Evolutionary conservation across 2,797 vertebrate genomes (phyloP).

Genomic region (Lepus townsendii): DNA sequence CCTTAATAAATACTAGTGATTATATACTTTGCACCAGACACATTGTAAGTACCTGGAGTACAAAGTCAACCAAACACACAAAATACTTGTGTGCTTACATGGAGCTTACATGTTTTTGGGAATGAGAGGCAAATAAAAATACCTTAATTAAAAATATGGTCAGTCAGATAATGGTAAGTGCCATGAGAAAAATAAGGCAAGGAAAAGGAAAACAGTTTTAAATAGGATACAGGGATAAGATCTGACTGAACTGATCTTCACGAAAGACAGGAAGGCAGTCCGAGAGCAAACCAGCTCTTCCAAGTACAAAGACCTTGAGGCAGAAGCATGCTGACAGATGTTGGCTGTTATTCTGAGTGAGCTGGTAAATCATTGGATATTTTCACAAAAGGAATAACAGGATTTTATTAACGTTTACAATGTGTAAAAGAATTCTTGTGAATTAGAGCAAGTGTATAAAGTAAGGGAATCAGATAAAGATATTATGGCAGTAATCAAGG

Average conservation of each 20-base stretch:
- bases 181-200: conserved; percentile 49
- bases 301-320: neutral
- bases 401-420: conserved; percentile 48
- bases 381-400: conserved; percentile 15
- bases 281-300: neutral
- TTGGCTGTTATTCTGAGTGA: conserved; percentile 35
- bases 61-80: neutral
- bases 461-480: neutral
- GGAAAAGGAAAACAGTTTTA: neutral
- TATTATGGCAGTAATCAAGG: neutral
- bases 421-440: neutral
- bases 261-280: neutral
- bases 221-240: neutral
- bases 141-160: neutral
- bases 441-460: neutral
- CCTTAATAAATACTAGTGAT: neutral
- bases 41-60: neutral
- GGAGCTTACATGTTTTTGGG: neutral
- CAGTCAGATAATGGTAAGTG: conserved; percentile 2
- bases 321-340: neutral
- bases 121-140: conserved; percentile 10
- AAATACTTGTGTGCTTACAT: neutral
- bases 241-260: neutral
- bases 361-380: neutral
- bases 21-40: neutral